Evolutionary conservation across 2,888 invertebrate species (phyloP).

Genomic region (Caenorhabditis parvicauda): DNA sequence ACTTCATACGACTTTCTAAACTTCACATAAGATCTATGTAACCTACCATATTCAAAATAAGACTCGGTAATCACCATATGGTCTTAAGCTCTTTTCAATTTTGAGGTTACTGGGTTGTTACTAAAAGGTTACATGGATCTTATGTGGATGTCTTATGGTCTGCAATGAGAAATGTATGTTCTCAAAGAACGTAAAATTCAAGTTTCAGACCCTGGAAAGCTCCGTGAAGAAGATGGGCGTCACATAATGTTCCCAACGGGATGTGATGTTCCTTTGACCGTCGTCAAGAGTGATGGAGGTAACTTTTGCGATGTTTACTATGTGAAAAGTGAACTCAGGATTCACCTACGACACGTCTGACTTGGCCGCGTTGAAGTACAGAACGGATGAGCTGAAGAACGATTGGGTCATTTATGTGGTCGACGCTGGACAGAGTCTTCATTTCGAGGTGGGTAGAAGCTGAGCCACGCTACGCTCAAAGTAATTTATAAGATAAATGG

Average conservation of each 20-base stretch:
- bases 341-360: constrained; percentile 97
- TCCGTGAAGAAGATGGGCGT: constrained; percentile 70
- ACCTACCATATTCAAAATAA: no score
- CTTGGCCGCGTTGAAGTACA: constrained; percentile 76
- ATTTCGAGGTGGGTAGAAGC: constrained; percentile 44
- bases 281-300: constrained; percentile 92
- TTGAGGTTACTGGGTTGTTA: no score
- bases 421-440: constrained; percentile 81
- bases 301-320: neutral
- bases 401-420: constrained; percentile 89
- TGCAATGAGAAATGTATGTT: no score
- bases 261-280: constrained; percentile 76
- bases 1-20: no score
- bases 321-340: constrained; percentile 62
- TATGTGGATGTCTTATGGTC: no score
- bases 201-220: constrained; percentile 60
- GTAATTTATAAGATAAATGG: neutral
- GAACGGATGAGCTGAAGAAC: constrained; percentile 72
- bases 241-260: constrained; percentile 69
- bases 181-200: neutral
- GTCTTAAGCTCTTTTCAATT: no score
- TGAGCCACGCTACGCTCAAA: constrained; percentile 1
- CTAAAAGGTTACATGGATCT: no score
- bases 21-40: no score
- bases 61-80: no score